Percentiles rank a stretch among this genome's conserved stretches.
Conservation (phyloP, 2,797 vertebrate genomes). For the Gambusia yucatana region DNA sequence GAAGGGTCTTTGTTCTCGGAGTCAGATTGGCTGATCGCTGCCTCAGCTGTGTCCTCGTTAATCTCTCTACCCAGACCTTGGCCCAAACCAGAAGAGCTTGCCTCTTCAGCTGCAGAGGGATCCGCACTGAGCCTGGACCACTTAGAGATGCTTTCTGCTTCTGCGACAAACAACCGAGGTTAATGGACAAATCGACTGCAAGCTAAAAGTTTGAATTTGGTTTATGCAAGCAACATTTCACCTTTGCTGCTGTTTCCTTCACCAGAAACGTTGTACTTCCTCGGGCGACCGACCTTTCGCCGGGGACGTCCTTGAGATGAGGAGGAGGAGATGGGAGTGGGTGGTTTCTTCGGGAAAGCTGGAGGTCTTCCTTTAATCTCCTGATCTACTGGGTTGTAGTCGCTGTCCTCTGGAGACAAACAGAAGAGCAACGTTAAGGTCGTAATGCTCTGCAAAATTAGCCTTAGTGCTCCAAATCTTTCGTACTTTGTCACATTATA, state of each 20-base stretch:
- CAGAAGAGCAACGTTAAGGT: background rate
- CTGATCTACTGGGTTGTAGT: constrained; percentile 93
- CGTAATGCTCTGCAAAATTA: background rate
- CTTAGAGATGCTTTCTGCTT: constrained; percentile 80
- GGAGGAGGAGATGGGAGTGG: constrained; percentile 81
- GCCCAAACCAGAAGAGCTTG: constrained; percentile 85
- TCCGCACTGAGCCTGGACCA: constrained; percentile 67
- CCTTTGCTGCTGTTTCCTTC: constrained; percentile 69
- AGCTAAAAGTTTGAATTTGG: background rate
- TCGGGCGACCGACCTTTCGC: constrained; percentile 90
- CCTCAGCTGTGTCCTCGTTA: constrained; percentile 73
- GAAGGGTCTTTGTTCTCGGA: constrained; percentile 91
- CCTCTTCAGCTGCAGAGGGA: constrained; percentile 78
- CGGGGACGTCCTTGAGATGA: constrained; percentile 87
- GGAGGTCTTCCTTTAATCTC: constrained; percentile 83
- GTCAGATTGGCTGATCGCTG: constrained; percentile 88
- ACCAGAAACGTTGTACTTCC: constrained; percentile 84
- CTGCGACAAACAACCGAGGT: constrained; percentile 59
- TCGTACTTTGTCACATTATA: background rate
- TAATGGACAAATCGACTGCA: background rate
- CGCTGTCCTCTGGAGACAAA: constrained; percentile 88
- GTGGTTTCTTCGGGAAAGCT: constrained; percentile 61
- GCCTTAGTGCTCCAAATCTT: background rate
- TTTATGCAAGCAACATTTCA: constrained; percentile 28
- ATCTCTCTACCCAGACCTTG: constrained; percentile 46